Base-by-base conservation (phyloP, 2,888 invertebrate species). In the Rambutsinella grinnellia region DNA sequence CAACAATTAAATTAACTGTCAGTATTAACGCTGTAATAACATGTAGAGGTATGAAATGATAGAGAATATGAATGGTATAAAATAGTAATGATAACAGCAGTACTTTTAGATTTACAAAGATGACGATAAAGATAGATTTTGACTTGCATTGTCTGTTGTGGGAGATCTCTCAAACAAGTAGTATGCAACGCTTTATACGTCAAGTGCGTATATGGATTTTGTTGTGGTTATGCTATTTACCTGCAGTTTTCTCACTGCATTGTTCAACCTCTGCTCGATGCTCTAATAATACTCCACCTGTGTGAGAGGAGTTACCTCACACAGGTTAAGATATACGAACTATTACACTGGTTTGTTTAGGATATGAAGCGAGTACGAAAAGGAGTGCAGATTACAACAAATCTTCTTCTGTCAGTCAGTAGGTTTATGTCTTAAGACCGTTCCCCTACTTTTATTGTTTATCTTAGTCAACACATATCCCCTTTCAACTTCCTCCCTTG, bases 401-500 rank as follows among this genome's bases (percentile, higher is more conserved):
- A 26, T 62, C n/a, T 17, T 49, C 62, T 51, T 53, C 66, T 72
- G 72, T 72, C 72, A 51, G 71, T 71, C 65, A 72, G 63, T 72
- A 60, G 72, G 72, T 65, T 72, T 72, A 60, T 66, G 72, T 58
- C 60, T 66, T 63, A 66, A 58, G 60, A 66, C 54, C 61, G 70
- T 62, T 72, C 58, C 60, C 65, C 72, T 65, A 71, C 66, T 66
- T 66, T 72, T 65, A 15, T 13, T 28, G n/a, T 49, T 49, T 65
- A 46, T 70, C 70, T 70, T 51, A 36, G 10, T 54, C n/a, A 53
- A 26, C 54, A 46, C n/a, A 27, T 67, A 17, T 46, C 57, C 8
- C 10, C 36, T 24, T 24, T 54, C 19, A 54, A 28, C 1, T 23
- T 69, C 23, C 46, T 49, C 13, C 23, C 2, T 60, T 60, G 27